A percentile compares a stretch with the other conserved stretches of the same genome.
Conservation (phyloP, 1,140 invertebrate genomes). For the Coenobita brevimanus region DNA sequence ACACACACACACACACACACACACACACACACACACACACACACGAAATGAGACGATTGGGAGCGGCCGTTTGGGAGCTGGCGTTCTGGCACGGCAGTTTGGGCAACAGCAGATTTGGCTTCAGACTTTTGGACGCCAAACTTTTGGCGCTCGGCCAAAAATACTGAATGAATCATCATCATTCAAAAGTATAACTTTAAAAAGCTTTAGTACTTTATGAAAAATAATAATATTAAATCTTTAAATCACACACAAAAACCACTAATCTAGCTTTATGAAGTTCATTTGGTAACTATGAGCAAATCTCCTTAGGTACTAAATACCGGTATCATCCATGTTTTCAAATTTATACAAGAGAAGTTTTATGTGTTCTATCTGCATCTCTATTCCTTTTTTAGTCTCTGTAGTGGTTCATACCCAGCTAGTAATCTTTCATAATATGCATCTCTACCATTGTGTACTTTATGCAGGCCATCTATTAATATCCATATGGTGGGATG, state of each 20-base stretch:
- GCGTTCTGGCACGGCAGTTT: not conserved
- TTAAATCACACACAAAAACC: too few relatives aligned
- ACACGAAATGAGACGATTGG: too few relatives aligned
- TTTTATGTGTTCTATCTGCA: too few relatives aligned
- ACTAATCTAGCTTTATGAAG: not conserved
- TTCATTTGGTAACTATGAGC: not conserved
- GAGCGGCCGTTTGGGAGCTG: not conserved
- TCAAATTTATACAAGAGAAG: not conserved
- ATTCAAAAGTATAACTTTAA: not conserved
- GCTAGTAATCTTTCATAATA: slow-evolving; percentile 4
- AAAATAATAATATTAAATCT: not conserved
- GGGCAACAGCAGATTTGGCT: not conserved
- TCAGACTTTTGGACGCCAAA: not conserved
- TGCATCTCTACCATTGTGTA: slow-evolving; percentile 7
- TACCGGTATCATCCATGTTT: not conserved
- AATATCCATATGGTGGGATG: slow-evolving; percentile 25
- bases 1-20: too few relatives aligned
- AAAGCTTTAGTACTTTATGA: not conserved
- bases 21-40: too few relatives aligned
- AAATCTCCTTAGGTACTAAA: not conserved
- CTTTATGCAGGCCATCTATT: slow-evolving; percentile 13
- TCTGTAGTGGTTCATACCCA: not conserved
- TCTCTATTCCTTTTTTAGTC: slow-evolving; percentile 33
- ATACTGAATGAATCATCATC: too few relatives aligned
- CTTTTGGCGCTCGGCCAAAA: too few relatives aligned